Evolutionary conservation across 92 coral and sea anemone species (phyloP), one percentile per base, ranked within the genome.

Genomic region (Epizoanthus ramosus): DNA sequence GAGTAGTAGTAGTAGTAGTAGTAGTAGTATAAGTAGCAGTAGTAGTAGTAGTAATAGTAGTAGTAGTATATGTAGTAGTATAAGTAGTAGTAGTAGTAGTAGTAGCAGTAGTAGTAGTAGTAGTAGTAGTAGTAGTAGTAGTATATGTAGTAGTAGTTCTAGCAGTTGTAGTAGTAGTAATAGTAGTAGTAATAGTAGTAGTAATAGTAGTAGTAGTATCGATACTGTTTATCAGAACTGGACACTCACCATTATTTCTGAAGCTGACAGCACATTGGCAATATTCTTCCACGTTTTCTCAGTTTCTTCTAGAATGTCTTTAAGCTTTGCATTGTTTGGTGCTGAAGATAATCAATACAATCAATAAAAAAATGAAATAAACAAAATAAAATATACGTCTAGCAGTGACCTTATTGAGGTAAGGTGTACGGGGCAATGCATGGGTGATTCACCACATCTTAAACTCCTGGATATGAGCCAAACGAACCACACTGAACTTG

Each of bases 201-300:
- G 22, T 61, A 61, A 0, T n/a, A n/a, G 25, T n/a, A n/a, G 5
- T 37, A 37, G 43, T 37, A 37, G 5, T 37, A 37, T 15, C 8
- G 1, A 22, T 1, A 64, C 12, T 64, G 37, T 10, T 13, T 6
- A 14, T 39, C 39, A 66, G 35, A 21, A 23, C 10, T 59, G 58
- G 23, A 35, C 60, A 58, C 75, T 41, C 79, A 94, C 98, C 90
- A 90, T 59, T 45, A 92, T 39, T 24, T 65, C 57, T 50, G 95
- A 90, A 52, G 94, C 97, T 59, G 91, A 84, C 33, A 94, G 92
- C 39, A 92, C 91, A 81, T 85, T 88, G 65, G 92, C 85, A 77
- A 89, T 92, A 71, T 87, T 94, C 60, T 90, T 97, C 99, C 99
- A 97, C 13, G 97, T 85, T 19, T 91, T 86, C 52, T 97, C 94